Percentiles rank a stretch among this genome's conserved stretches.
Evolutionary conservation across 2,888 invertebrate species (phyloP).

Genomic region (Iselma pallidipennis): DNA sequence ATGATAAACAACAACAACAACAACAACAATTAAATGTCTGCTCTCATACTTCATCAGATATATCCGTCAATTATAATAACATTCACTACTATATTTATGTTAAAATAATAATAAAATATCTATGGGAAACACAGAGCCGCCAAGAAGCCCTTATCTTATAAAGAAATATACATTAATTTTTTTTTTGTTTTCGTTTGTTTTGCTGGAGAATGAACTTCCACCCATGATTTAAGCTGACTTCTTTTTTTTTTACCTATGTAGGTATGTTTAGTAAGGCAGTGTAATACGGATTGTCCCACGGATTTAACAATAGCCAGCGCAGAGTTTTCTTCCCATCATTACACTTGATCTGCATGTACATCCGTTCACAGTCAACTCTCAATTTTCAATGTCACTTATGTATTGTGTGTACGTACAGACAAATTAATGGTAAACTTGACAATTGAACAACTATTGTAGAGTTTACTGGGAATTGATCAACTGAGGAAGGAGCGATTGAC

Average conservation of each 20-base stretch:
- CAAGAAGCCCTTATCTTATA: conserved; percentile 32
- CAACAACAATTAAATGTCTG: conserved; percentile 45
- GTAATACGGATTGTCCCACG: conserved; percentile 56
- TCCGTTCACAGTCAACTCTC: conserved; percentile 54
- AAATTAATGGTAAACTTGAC: conserved; percentile 41
- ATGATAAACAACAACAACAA: conserved; percentile 28
- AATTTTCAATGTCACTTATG: conserved; percentile 55
- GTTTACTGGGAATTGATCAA: conserved; percentile 30
- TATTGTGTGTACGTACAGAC: conserved; percentile 32
- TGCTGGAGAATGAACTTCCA: conserved; percentile 37
- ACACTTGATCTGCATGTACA: conserved; percentile 58
- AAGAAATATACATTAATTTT: conserved; percentile 40
- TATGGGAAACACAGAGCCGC: conserved; percentile 39
- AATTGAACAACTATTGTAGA: conserved; percentile 32
- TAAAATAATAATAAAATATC: conserved; percentile 48
- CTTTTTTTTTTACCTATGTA: neutral
- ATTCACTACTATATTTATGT: conserved; percentile 36
- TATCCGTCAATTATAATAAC: conserved; percentile 52
- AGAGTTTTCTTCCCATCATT: conserved; percentile 55
- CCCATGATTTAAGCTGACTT: conserved; percentile 46
- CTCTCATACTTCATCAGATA: conserved; percentile 51
- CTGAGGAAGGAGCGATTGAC: conserved; percentile 20
- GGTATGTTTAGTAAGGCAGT: conserved; percentile 57
- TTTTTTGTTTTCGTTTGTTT: conserved; percentile 43
- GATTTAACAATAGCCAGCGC: conserved; percentile 47